phyloP scores from a whole-genome alignment of 2,888 invertebrate genomes.

The Spodoptera exigua region DNA sequence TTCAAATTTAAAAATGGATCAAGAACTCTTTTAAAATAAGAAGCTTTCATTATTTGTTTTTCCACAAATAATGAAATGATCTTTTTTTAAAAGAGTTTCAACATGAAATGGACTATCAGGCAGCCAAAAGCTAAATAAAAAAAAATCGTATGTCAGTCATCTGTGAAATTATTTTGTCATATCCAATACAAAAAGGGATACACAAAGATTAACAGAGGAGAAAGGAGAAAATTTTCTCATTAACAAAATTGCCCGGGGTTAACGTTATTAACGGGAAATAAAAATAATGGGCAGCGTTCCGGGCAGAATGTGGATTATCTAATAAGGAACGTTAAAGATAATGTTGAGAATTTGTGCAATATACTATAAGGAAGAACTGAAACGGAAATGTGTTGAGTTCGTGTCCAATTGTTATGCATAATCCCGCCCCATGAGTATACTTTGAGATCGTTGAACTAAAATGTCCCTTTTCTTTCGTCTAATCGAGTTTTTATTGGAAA shows the following conservation, averaged over 20 bases:
- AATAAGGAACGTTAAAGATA: constrained; percentile 56
- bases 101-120: no score
- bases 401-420: constrained; percentile 37
- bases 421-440: constrained; percentile 13
- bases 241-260: constrained; percentile 57
- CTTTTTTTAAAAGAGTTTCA: no score
- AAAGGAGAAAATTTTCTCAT: constrained; percentile 58
- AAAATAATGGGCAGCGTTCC: constrained; percentile 55
- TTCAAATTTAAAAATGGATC: no score
- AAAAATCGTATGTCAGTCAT: constrained; percentile 25
- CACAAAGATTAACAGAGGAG: constrained; percentile 52
- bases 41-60: no score
- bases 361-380: constrained; percentile 46
- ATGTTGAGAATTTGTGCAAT: constrained; percentile 51
- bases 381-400: constrained; percentile 38
- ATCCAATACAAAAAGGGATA: constrained; percentile 57
- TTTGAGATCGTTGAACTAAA: constrained; percentile 6
- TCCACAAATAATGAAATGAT: no score
- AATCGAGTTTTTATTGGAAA: background rate
- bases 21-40: no score
- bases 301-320: constrained; percentile 60
- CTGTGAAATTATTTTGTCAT: constrained; percentile 53
- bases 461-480: background rate
- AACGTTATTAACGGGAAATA: constrained; percentile 60
- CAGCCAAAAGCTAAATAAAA: no score